Evolutionary conservation across 1,140 invertebrate genomes (phyloP).

Genomic region (Andricus grossulariae): DNA sequence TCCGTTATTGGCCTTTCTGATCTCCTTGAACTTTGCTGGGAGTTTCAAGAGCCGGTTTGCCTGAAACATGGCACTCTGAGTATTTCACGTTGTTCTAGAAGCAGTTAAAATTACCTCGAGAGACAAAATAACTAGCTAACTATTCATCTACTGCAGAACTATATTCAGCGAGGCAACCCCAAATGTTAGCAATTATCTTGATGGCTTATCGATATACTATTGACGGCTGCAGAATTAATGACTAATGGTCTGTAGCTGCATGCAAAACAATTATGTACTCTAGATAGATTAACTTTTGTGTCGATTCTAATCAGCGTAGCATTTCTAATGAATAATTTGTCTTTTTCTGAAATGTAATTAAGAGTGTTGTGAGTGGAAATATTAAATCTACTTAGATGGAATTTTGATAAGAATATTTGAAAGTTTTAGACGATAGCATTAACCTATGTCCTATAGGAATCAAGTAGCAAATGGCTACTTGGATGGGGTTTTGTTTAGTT

Average conservation of each 20-base stretch:
- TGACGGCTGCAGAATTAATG: background rate
- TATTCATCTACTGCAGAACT: slow-evolving; percentile 23
- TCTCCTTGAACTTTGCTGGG: slow-evolving; percentile 3
- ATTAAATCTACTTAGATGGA: background rate
- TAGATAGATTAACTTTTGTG: too few relatives aligned
- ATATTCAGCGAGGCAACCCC: slow-evolving; percentile 2
- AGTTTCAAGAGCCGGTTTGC: slow-evolving; percentile 22
- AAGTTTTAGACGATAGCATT: too few relatives aligned
- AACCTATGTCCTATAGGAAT: too few relatives aligned
- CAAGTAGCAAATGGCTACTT: too few relatives aligned
- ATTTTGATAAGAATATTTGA: background rate
- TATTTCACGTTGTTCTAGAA: slow-evolving; percentile 27
- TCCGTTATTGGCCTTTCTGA: slow-evolving; percentile 23
- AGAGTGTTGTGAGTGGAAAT: too few relatives aligned
- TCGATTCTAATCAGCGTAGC: too few relatives aligned
- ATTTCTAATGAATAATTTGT: too few relatives aligned
- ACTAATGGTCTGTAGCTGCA: background rate
- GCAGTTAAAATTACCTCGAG: slow-evolving; percentile 22
- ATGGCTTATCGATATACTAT: slow-evolving; percentile 30
- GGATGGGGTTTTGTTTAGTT: too few relatives aligned
- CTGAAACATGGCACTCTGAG: slow-evolving; percentile 28
- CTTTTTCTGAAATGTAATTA: too few relatives aligned
- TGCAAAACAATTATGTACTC: too few relatives aligned
- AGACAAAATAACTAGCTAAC: slow-evolving; percentile 9
- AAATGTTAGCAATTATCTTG: slow-evolving; percentile 28